Base-by-base conservation (phyloP, 1,140 invertebrate genomes). In the Saccostrea echinata region DNA sequence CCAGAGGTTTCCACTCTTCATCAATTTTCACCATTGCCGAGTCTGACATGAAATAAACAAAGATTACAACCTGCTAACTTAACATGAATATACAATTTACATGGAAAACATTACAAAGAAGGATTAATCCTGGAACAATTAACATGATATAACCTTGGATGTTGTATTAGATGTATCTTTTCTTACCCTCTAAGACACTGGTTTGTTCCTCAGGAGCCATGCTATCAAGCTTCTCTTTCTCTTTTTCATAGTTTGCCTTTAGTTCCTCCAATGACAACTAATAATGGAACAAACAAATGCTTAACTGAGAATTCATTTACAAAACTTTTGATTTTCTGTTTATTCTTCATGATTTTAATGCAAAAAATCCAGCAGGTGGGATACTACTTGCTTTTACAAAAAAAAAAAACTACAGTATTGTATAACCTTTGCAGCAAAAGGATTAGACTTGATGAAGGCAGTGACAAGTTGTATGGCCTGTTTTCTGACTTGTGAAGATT, bases 381-480 rank as follows among this genome's bases (percentile, higher is more conserved):
- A 43, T 43, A 43, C 9, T 43, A 43, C 43, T 43, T 43, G 43
- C 43, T 2, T 43, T 43, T 43, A 43, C 4, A 43, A 3, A 43
- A 9, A 43, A 43, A 43, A 43, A 43, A 43, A 3, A 43, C 43
- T 43, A 43, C 1, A 43, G 35, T 9, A 43, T 43, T 43, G 9
- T 85, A 18, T 24, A 84, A 97, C 96, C 95, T 96, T 96, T 21
- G 95, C 95, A 86, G 96, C 96, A 94, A 97, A 98, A 53, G 97
- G 97, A 95, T 98, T 98, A 68, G 96, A 96, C 94, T 97, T 96
- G 8, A 98, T 94, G 90, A 98, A 96, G 27, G 96, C 95, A 55
- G 96, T 97, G 12, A 97, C 91, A n/a, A 97, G 95, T 91, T 97
- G 97, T 84, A 98, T 96, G 80, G 97, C 97, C 88, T 97, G 96